Evolutionary conservation across 2,797 vertebrate species (phyloP).

Genomic region (Lates japonicus): DNA sequence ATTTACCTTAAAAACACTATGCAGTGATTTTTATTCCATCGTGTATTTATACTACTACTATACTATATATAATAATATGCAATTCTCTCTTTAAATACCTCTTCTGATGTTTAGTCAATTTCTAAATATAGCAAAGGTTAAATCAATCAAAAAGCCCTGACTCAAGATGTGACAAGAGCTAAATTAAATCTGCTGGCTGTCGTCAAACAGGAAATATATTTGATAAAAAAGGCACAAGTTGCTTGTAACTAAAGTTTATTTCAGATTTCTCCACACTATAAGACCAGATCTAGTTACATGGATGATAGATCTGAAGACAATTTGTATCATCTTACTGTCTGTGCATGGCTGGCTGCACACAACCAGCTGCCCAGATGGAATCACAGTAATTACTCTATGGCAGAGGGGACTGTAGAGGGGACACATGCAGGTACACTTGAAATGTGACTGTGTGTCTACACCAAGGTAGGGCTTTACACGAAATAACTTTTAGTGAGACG

Average conservation of each 20-base stretch:
- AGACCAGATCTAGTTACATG: neutral
- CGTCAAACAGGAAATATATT: neutral
- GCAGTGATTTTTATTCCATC: neutral
- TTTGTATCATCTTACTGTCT: constrained; percentile 22
- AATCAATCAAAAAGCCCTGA: neutral
- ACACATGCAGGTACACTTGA: neutral
- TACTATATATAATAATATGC: neutral
- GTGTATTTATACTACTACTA: neutral
- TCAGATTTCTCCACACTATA: neutral
- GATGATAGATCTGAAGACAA: constrained; percentile 4
- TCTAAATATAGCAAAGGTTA: neutral
- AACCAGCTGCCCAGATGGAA: constrained; percentile 49
- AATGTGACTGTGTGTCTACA: neutral
- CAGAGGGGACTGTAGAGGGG: neutral
- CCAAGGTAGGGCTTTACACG: neutral
- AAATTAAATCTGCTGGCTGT: neutral
- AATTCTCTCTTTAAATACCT: neutral
- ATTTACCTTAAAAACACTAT: neutral
- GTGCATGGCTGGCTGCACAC: constrained; percentile 47
- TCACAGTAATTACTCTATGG: constrained; percentile 56
- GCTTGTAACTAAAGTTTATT: neutral
- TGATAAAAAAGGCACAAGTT: neutral
- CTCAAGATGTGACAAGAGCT: neutral
- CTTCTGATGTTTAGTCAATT: neutral
- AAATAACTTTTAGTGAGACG: neutral